These are phyloP conservation scores for Dicyrtoma fusca DNA, from an alignment of 2,888 invertebrate genomes.

Conservation along the genomic window DNA sequence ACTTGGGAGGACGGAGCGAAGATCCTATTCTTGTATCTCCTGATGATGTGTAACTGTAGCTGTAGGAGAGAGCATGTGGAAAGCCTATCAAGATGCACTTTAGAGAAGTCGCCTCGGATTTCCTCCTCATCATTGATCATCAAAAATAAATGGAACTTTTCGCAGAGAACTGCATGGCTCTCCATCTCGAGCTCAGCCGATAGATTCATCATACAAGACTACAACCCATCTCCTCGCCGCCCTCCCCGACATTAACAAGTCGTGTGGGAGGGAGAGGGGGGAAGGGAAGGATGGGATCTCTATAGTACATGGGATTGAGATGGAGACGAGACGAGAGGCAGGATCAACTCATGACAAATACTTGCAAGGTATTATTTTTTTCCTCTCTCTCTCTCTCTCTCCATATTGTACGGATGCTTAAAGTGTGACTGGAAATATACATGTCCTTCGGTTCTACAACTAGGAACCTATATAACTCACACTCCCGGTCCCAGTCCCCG, in stretches of 20 bases:
- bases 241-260: neutral
- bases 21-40: neutral
- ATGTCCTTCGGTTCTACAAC: too few species aligned
- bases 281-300: too few species aligned
- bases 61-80: constrained; percentile 1
- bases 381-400: too few species aligned
- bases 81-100: constrained; percentile 31
- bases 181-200: constrained; percentile 13
- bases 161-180: constrained; percentile 7
- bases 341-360: too few species aligned
- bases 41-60: neutral
- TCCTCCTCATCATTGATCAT: constrained; percentile 33
- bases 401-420: too few species aligned
- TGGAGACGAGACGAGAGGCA: too few species aligned
- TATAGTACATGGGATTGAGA: too few species aligned
- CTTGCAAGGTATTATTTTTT: too few species aligned
- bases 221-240: neutral
- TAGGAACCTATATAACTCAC: neutral
- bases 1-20: neutral
- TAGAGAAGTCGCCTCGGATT: constrained; percentile 23
- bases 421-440: too few species aligned
- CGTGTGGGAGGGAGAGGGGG: too few species aligned
- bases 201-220: constrained; percentile 3
- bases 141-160: constrained; percentile 32
- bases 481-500: neutral